Conservation (phyloP, 2,113 vertebrate genomes). For the Tragelaphus strepsiceros region DNA sequence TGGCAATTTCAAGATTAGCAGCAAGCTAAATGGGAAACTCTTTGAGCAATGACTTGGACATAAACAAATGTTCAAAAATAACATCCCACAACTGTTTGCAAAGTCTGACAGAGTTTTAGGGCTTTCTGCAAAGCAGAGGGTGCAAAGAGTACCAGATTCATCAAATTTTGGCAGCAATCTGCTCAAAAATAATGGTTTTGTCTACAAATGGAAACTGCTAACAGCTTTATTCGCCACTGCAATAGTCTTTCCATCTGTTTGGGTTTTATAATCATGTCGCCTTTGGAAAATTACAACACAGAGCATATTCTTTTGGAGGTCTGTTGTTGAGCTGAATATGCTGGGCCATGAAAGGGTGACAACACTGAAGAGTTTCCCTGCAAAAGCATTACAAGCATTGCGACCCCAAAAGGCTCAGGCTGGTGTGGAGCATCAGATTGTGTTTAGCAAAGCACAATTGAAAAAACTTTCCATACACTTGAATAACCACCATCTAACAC, state of each 20-base stretch:
- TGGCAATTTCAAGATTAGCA: slow-evolving; percentile 55
- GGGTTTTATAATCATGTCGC: slow-evolving; percentile 29
- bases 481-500: neutral
- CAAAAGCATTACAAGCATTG: neutral
- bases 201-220: slow-evolving; percentile 60
- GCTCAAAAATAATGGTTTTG: slow-evolving; percentile 56
- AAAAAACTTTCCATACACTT: neutral
- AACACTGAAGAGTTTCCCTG: slow-evolving; percentile 38
- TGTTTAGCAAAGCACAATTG: neutral
- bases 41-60: slow-evolving; percentile 18
- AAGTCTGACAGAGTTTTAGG: slow-evolving; percentile 37
- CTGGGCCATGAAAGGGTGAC: slow-evolving; percentile 28
- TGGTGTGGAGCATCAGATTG: neutral
- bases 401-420: neutral
- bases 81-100: slow-evolving; percentile 23
- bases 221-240: slow-evolving; percentile 42
- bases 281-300: slow-evolving; percentile 60
- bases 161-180: slow-evolving; percentile 49
- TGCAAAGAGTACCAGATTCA: slow-evolving; percentile 46
- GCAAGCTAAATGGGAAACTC: slow-evolving; percentile 47
- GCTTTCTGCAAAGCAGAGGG: slow-evolving; percentile 49
- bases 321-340: slow-evolving; percentile 49
- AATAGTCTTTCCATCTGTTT: slow-evolving; percentile 62
- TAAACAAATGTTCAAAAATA: slow-evolving; percentile 66
- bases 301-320: slow-evolving; percentile 62